Conservation (phyloP, 2,888 invertebrate species). For the Oxyteleia sp. region DNA sequence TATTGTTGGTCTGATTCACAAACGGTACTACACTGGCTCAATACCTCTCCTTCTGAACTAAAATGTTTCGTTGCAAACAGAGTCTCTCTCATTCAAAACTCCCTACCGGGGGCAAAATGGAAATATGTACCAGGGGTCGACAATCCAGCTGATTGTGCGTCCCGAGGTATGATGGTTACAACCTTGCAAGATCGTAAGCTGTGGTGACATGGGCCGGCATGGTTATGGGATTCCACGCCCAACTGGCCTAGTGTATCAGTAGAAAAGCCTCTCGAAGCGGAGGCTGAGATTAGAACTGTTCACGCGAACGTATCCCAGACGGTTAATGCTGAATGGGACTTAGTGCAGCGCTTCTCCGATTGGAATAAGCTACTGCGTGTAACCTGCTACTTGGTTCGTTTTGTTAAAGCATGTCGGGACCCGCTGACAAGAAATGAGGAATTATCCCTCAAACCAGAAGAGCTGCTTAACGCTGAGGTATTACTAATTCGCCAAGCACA, state of each 20-base stretch:
- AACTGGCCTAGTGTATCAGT: background rate
- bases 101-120: background rate
- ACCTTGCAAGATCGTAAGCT: background rate
- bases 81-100: background rate
- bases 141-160: constrained; percentile 4
- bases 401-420: background rate
- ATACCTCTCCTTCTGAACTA: background rate
- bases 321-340: background rate
- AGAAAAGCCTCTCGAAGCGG: background rate
- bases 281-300: background rate
- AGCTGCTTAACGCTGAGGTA: background rate
- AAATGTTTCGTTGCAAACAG: constrained; percentile 3
- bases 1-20: background rate
- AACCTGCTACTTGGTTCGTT: background rate
- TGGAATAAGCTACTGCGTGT: background rate
- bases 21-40: background rate
- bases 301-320: background rate
- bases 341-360: background rate
- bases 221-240: background rate
- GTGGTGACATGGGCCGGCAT: background rate
- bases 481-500: background rate
- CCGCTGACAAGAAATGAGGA: background rate
- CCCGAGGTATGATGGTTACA: background rate
- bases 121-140: background rate
- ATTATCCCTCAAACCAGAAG: background rate